These are phyloP conservation scores for Antigone vipio DNA, from an alignment of 2,113 vertebrate species.

Conservation along the genomic window DNA sequence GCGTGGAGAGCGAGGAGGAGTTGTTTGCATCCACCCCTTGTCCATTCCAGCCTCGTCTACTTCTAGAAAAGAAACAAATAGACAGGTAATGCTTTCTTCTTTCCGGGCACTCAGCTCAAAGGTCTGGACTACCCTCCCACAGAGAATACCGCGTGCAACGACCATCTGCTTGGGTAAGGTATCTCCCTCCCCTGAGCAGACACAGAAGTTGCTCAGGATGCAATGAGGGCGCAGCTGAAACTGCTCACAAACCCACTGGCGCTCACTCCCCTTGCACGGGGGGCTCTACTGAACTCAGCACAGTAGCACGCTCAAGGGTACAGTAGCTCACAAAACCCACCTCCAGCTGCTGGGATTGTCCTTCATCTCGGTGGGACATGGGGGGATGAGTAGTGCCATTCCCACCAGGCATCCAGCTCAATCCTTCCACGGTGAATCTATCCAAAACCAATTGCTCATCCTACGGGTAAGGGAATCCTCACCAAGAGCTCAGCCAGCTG, in stretches of 20 bases:
- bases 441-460: neutral
- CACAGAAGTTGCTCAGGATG: neutral
- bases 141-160: fast-evolving
- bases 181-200: neutral
- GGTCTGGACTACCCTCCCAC: neutral
- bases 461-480: neutral
- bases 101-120: neutral
- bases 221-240: neutral
- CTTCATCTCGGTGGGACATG: neutral
- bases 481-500: neutral
- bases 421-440: neutral
- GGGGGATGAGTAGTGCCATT: neutral
- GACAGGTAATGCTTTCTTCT: neutral
- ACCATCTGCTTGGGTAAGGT: neutral
- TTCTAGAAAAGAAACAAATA: neutral
- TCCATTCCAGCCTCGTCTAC: neutral
- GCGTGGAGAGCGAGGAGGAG: neutral
- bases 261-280: fast-evolving
- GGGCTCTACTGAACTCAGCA: neutral
- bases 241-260: neutral
- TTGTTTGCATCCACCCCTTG: neutral
- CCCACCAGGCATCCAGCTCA: neutral
- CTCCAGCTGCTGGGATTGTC: fast-evolving
- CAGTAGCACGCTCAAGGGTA: neutral
- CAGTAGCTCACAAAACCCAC: neutral